Percentiles rank a stretch among this genome's conserved stretches.
These are phyloP conservation scores for Fregata magnificens DNA, from an alignment of 2,113 vertebrate genomes.

Conservation along the genomic window DNA sequence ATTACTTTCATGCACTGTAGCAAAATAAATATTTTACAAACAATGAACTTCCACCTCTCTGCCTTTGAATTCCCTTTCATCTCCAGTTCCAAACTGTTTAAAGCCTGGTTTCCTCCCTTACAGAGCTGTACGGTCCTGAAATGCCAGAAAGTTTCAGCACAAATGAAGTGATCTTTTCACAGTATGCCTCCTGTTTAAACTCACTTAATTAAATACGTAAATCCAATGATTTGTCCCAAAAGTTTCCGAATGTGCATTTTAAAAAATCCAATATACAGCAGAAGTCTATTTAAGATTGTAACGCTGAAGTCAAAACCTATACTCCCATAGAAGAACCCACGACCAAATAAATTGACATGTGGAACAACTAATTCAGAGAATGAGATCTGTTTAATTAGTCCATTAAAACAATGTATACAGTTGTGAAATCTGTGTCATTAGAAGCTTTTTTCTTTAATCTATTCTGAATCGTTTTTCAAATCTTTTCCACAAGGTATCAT, in stretches of 20 bases:
- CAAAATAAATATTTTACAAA: conserved; percentile 29
- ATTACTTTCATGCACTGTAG: not conserved
- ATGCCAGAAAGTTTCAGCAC: not conserved
- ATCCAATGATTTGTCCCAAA: conserved; percentile 16
- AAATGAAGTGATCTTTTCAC: conserved; percentile 26
- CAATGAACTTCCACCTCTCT: not conserved
- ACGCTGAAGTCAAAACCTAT: not conserved
- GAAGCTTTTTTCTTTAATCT: not conserved
- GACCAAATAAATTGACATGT: not conserved
- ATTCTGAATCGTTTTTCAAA: not conserved
- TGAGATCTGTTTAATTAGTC: not conserved
- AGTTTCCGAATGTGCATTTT: not conserved
- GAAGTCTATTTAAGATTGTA: not conserved
- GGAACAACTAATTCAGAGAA: not conserved
- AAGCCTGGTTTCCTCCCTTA: not conserved
- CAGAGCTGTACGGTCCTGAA: not conserved
- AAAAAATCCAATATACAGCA: not conserved
- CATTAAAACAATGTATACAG: not conserved
- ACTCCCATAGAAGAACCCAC: not conserved
- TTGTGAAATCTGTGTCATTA: not conserved
- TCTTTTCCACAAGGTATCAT: conserved; percentile 10
- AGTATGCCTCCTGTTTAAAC: not conserved
- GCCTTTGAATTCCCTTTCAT: not conserved
- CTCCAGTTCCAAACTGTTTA: not conserved
- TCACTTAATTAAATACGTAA: conserved; percentile 17